Percentiles rank a stretch among this genome's conserved stretches.
These are phyloP conservation scores for Drosophila gaucha DNA, from an alignment of 2,888 invertebrate species.

Conservation along the genomic window DNA sequence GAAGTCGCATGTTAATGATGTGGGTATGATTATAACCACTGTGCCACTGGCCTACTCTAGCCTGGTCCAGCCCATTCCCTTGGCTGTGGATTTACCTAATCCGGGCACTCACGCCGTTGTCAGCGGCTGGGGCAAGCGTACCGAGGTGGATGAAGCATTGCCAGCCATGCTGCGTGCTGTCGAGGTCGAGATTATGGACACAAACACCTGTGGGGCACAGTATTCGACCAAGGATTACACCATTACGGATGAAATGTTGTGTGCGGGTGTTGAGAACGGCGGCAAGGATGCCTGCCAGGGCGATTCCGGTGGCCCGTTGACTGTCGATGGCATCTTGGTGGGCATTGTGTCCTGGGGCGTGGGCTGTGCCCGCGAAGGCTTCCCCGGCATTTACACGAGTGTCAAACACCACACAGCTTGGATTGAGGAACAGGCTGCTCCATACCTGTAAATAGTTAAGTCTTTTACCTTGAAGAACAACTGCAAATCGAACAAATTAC, in stretches of 20 bases:
- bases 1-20: conserved; percentile 86
- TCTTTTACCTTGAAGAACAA: neutral
- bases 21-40: conserved; percentile 86
- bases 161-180: conserved; percentile 85
- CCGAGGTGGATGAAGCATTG: conserved; percentile 64
- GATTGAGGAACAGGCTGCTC: conserved; percentile 65
- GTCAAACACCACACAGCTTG: conserved; percentile 61
- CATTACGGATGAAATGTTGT: conserved; percentile 79
- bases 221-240: conserved; percentile 82
- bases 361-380: conserved; percentile 77
- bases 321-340: conserved; percentile 63
- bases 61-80: conserved; percentile 83
- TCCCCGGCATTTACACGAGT: conserved; percentile 80
- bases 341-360: conserved; percentile 83
- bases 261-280: conserved; percentile 72
- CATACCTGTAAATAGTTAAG: conserved; percentile 50
- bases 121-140: conserved; percentile 81
- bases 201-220: conserved; percentile 83
- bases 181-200: conserved; percentile 85
- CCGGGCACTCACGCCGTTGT: conserved; percentile 68
- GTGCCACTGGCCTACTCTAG: conserved; percentile 84
- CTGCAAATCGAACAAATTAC: conserved; percentile 37
- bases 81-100: conserved; percentile 61
- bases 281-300: conserved; percentile 81
- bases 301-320: conserved; percentile 82